Evolutionary conservation across 92 coral and sea anemone species (phyloP).

Genomic region (Galaxea fascicularis): DNA sequence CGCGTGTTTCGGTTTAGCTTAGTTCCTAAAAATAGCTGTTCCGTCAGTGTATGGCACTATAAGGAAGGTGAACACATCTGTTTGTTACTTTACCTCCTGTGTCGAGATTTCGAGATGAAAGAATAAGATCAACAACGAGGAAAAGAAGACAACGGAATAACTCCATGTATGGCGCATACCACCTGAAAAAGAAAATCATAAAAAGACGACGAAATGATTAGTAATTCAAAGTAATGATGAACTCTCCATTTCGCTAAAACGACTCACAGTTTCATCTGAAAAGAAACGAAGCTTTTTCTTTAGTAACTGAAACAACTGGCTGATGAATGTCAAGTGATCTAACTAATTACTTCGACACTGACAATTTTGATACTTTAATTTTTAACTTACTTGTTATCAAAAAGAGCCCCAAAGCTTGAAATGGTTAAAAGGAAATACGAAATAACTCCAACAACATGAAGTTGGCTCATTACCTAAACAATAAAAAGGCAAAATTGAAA

Average conservation of each 20-base stretch:
- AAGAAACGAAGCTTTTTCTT: too few species aligned
- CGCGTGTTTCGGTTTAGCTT: too few species aligned
- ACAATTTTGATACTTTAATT: neutral
- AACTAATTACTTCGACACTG: too few species aligned
- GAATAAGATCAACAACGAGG: slow-evolving; percentile 73
- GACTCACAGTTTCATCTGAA: neutral
- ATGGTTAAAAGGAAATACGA: slow-evolving; percentile 74
- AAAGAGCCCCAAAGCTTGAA: slow-evolving; percentile 83
- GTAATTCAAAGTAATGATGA: neutral
- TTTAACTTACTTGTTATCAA: slow-evolving; percentile 85
- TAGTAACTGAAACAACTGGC: too few species aligned
- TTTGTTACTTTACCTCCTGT: slow-evolving; percentile 64
- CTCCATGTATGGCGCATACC: slow-evolving; percentile 90
- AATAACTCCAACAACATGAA: slow-evolving; percentile 74
- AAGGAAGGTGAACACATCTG: neutral
- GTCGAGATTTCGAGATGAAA: slow-evolving; percentile 65
- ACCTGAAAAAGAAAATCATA: slow-evolving; percentile 42
- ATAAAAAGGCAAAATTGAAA: neutral
- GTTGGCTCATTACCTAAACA: slow-evolving; percentile 69
- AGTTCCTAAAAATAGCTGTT: too few species aligned
- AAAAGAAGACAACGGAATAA: slow-evolving; percentile 78
- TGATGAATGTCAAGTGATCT: too few species aligned
- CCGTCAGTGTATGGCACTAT: too few species aligned
- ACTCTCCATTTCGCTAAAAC: neutral
- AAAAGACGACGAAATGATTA: neutral